A percentile compares a stretch with the other conserved stretches of the same genome.
These are phyloP conservation scores for Scomber scombrus DNA, from an alignment of 2,113 vertebrate genomes.

Conservation along the genomic window DNA sequence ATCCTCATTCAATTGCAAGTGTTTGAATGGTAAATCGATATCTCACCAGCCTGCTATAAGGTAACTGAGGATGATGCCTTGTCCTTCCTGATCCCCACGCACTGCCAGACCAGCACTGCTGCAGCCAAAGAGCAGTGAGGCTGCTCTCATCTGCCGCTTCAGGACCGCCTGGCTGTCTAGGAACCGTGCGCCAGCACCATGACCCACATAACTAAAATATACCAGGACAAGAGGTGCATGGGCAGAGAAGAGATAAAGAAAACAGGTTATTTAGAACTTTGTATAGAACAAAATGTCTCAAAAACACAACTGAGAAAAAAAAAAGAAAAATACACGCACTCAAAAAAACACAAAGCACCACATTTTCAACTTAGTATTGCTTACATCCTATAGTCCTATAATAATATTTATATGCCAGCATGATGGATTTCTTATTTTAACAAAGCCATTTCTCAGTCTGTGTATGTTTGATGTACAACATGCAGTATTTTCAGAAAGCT, in stretches of 20 bases:
- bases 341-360: too few relatives aligned
- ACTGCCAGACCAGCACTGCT: slow-evolving; percentile 92
- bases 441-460: too few relatives aligned
- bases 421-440: too few relatives aligned
- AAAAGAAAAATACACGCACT: too few relatives aligned
- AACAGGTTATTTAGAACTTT: neutral
- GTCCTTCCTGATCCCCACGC: slow-evolving; percentile 89
- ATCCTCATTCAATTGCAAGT: neutral
- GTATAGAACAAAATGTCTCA: neutral
- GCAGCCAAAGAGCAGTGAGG: slow-evolving; percentile 91
- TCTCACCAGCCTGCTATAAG: slow-evolving; percentile 94
- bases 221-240: neutral
- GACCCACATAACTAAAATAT: slow-evolving; percentile 88
- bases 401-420: too few relatives aligned
- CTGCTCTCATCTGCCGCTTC: slow-evolving; percentile 85
- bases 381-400: too few relatives aligned
- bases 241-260: neutral
- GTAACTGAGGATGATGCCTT: slow-evolving; percentile 91
- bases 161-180: slow-evolving; percentile 87
- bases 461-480: too few relatives aligned
- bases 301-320: too few relatives aligned
- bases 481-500: too few relatives aligned
- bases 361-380: too few relatives aligned
- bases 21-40: neutral
- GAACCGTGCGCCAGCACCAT: slow-evolving; percentile 90